phyloP scores from a whole-genome alignment of 2,888 invertebrate species.

The Chrysolina americana region DNA sequence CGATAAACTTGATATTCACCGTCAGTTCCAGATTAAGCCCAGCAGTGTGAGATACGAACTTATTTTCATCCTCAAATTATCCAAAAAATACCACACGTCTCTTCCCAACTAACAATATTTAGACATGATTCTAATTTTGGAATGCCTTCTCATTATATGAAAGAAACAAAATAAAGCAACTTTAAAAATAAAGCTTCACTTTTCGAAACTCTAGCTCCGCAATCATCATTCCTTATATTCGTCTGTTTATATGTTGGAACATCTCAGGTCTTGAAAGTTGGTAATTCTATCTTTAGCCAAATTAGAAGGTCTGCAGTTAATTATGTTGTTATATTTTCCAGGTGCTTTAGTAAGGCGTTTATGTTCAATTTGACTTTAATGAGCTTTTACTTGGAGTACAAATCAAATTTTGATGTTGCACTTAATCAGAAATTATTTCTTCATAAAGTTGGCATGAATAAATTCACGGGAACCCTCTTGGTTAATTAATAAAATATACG shows the following conservation, averaged over 20 bases:
- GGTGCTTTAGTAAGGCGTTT: conserved; percentile 24
- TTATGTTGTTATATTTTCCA: conserved; percentile 30
- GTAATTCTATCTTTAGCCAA: neutral
- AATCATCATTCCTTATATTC: conserved; percentile 26
- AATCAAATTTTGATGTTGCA: conserved; percentile 31
- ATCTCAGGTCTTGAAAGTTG: conserved; percentile 6
- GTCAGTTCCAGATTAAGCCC: neutral
- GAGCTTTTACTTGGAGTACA: conserved; percentile 29
- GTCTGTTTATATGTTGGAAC: conserved; percentile 22
- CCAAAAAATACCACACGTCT: conserved; percentile 3
- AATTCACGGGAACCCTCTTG: neutral
- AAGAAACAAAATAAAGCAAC: conserved; percentile 18
- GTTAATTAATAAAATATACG: neutral
- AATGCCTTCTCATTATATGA: conserved; percentile 19
- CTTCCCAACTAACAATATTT: conserved; percentile 2
- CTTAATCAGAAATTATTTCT: conserved; percentile 31
- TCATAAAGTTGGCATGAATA: conserved; percentile 11
- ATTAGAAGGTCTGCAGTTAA: conserved; percentile 2
- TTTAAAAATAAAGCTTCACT: conserved; percentile 15
- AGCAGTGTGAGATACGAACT: neutral
- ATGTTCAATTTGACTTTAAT: conserved; percentile 32
- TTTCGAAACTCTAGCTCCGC: conserved; percentile 9
- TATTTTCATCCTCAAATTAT: conserved; percentile 11
- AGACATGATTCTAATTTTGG: conserved; percentile 26
- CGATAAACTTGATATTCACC: neutral